Evolutionary conservation across 2,888 invertebrate genomes (phyloP).

Genomic region (Dastarcus helophoroides): DNA sequence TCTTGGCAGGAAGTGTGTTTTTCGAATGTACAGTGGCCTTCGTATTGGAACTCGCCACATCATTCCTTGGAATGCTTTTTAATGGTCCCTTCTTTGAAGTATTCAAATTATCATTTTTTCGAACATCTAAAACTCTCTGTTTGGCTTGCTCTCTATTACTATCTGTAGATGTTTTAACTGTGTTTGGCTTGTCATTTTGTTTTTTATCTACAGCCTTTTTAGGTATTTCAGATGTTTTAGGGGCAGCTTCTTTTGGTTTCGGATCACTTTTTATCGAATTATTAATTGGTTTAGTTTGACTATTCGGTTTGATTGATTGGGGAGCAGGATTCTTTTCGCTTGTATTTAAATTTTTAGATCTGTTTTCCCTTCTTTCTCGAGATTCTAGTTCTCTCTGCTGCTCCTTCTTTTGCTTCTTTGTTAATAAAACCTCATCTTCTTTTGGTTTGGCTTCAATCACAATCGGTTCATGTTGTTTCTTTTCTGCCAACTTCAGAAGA

Average conservation of each 20-base stretch:
- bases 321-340: slow-evolving; percentile 2
- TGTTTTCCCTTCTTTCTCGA: slow-evolving; percentile 42
- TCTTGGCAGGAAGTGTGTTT: too few species aligned
- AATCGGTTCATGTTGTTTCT: slow-evolving; percentile 72
- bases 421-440: slow-evolving; percentile 59
- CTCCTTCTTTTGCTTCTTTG: slow-evolving; percentile 68
- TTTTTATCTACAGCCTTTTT: slow-evolving; percentile 4
- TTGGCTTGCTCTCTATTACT: too few species aligned
- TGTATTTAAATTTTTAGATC: slow-evolving; percentile 16
- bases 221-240: background rate
- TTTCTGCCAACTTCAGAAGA: slow-evolving; percentile 68
- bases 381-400: slow-evolving; percentile 59
- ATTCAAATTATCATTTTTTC: too few species aligned
- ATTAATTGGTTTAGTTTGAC: too few species aligned
- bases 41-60: too few species aligned
- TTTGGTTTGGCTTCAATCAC: slow-evolving; percentile 44
- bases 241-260: slow-evolving; percentile 1
- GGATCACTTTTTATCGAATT: too few species aligned
- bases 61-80: too few species aligned
- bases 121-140: too few species aligned
- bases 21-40: too few species aligned
- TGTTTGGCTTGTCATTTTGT: too few species aligned
- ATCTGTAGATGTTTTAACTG: too few species aligned
- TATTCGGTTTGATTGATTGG: slow-evolving; percentile 4
- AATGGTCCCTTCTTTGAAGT: too few species aligned